These are phyloP conservation scores for Aphidius gifuensis DNA, from an alignment of 1,140 invertebrate genomes.

Conservation along the genomic window DNA sequence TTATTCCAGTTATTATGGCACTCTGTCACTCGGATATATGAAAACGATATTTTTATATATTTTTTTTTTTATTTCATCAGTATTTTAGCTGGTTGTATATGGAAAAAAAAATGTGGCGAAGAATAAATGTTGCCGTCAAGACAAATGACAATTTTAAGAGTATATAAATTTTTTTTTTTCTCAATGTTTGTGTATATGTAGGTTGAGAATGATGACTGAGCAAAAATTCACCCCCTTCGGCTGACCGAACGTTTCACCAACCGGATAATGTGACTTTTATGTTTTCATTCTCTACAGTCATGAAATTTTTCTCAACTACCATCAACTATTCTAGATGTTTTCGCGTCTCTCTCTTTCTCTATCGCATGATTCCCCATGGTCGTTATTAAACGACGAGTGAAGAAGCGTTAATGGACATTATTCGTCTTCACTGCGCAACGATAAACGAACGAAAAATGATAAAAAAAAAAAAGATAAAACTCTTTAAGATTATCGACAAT, in stretches of 20 bases:
- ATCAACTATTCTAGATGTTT: too few relatives aligned
- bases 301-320: not conserved
- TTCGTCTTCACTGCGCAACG: not conserved
- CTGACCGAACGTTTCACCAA: constrained; percentile 23
- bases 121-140: constrained; percentile 3
- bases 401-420: constrained; percentile 14
- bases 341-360: too few relatives aligned
- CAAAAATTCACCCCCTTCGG: constrained; percentile 18
- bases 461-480: too few relatives aligned
- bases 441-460: not conserved
- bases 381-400: not conserved
- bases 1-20: not conserved
- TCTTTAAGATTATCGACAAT: too few relatives aligned
- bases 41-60: not conserved
- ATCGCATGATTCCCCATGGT: too few relatives aligned
- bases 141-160: constrained; percentile 22
- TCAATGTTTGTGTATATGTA: not conserved
- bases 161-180: too few relatives aligned
- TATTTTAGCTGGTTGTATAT: too few relatives aligned
- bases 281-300: constrained; percentile 10
- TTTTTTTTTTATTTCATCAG: too few relatives aligned
- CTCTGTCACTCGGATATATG: not conserved
- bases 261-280: constrained; percentile 27
- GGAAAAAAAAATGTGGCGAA: not conserved
- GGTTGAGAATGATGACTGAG: constrained; percentile 21